phyloP scores from a whole-genome alignment of 2,888 invertebrate species.

The Lasioglossum figueresi region DNA sequence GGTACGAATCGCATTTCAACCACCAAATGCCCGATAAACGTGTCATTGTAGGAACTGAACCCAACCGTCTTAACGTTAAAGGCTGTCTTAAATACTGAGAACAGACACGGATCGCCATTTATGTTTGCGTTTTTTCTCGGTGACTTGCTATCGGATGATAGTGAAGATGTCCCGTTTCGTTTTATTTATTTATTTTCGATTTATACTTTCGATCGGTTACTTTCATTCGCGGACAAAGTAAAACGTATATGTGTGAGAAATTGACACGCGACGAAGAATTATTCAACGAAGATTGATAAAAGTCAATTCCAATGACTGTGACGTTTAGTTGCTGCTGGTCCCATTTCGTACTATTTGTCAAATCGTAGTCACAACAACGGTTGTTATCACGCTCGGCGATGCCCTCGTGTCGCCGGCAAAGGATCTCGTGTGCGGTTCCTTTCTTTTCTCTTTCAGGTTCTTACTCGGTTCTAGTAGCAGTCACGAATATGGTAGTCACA shows the following conservation, averaged over 20 bases:
- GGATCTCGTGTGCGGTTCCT: not conserved
- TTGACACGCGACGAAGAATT: not conserved
- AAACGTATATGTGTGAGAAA: not conserved
- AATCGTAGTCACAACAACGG: constrained; percentile 6
- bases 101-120: constrained; percentile 43
- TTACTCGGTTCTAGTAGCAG: constrained; percentile 5
- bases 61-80: constrained; percentile 72
- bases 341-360: constrained; percentile 43
- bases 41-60: constrained; percentile 78
- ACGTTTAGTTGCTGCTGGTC: constrained; percentile 50
- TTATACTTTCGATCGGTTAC: constrained; percentile 15
- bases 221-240: not conserved
- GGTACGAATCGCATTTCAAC: constrained; percentile 72
- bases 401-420: not conserved
- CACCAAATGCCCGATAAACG: constrained; percentile 76
- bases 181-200: not conserved
- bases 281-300: constrained; percentile 18
- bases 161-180: constrained; percentile 24
- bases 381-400: not conserved
- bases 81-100: constrained; percentile 67
- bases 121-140: constrained; percentile 3
- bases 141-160: constrained; percentile 53
- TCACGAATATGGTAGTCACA: constrained; percentile 36
- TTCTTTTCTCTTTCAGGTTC: not conserved
- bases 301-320: constrained; percentile 49